A percentile compares a stretch with the other conserved stretches of the same genome.
phyloP scores from a whole-genome alignment of 2,888 invertebrate genomes.

The Craniophora ligustri region DNA sequence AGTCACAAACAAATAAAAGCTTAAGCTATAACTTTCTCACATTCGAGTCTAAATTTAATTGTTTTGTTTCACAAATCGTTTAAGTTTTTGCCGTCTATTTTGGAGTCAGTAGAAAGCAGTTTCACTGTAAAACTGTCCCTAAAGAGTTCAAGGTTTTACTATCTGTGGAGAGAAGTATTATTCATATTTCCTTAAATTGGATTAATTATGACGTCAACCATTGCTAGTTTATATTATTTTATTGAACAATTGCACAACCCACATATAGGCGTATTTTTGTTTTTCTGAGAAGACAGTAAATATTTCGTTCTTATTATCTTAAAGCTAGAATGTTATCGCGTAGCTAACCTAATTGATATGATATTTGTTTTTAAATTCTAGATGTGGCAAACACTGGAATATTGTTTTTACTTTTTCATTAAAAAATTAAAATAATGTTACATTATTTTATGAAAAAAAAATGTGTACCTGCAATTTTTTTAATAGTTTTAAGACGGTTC shows the following conservation, averaged over 20 bases:
- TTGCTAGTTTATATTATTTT: constrained; percentile 22
- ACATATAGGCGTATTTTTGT: constrained; percentile 41
- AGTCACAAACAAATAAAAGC: no score
- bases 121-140: background rate
- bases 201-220: constrained; percentile 41
- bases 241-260: constrained; percentile 35
- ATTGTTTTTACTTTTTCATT: no score
- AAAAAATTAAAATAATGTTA: no score
- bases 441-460: no score
- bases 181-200: constrained; percentile 41
- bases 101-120: constrained; percentile 38
- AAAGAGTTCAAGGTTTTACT: constrained; percentile 24
- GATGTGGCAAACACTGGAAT: no score
- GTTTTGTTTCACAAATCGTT: no score
- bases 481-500: no score
- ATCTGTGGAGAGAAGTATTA: constrained; percentile 13
- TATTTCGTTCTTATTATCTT: constrained; percentile 37
- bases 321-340: constrained; percentile 1
- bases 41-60: constrained; percentile 11
- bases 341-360: no score
- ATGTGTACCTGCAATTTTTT: no score
- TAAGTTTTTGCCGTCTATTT: no score
- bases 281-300: constrained; percentile 33
- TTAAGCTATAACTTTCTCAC: constrained; percentile 41
- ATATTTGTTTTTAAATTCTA: no score